These are phyloP conservation scores for Phyllotreta cruciferae DNA, from an alignment of 2,888 invertebrate species.

Conservation along the genomic window DNA sequence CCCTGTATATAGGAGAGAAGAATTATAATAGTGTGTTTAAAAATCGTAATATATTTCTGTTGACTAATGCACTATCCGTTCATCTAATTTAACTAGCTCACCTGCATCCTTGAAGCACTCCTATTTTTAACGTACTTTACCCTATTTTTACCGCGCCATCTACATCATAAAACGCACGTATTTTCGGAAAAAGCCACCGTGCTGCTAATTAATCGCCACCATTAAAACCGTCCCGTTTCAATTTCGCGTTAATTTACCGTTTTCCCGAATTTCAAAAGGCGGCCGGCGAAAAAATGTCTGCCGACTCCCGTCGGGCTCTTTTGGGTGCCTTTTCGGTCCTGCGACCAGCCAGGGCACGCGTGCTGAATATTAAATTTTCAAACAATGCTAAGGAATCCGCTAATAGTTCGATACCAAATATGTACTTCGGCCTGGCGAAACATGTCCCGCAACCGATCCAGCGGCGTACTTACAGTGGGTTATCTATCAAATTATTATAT, in stretches of 20 bases:
- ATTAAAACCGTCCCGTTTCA: conserved; percentile 17
- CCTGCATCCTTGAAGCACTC: conserved; percentile 49
- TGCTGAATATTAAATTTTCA: conserved; percentile 60
- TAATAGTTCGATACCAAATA: conserved; percentile 59
- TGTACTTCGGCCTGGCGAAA: conserved; percentile 50
- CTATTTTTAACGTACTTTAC: conserved; percentile 52
- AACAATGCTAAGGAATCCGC: conserved; percentile 62
- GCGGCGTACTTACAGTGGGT: conserved; percentile 15
- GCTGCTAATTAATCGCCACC: too few species aligned
- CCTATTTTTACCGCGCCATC: conserved; percentile 42
- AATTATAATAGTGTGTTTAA: too few species aligned
- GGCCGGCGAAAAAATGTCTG: neutral
- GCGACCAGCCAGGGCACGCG: conserved; percentile 51
- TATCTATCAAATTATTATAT: too few species aligned
- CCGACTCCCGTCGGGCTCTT: conserved; percentile 1
- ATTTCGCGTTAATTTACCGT: conserved; percentile 22
- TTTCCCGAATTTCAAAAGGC: conserved; percentile 20
- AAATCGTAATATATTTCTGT: too few species aligned
- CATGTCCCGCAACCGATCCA: conserved; percentile 36
- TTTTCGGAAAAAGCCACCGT: too few species aligned
- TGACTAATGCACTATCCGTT: too few species aligned
- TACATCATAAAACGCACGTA: neutral
- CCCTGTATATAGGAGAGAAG: too few species aligned
- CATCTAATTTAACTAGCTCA: conserved; percentile 26
- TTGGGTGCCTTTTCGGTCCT: conserved; percentile 15